These are phyloP conservation scores for Spilogale gracilis DNA, from an alignment of 2,113 vertebrate species.

Conservation along the genomic window DNA sequence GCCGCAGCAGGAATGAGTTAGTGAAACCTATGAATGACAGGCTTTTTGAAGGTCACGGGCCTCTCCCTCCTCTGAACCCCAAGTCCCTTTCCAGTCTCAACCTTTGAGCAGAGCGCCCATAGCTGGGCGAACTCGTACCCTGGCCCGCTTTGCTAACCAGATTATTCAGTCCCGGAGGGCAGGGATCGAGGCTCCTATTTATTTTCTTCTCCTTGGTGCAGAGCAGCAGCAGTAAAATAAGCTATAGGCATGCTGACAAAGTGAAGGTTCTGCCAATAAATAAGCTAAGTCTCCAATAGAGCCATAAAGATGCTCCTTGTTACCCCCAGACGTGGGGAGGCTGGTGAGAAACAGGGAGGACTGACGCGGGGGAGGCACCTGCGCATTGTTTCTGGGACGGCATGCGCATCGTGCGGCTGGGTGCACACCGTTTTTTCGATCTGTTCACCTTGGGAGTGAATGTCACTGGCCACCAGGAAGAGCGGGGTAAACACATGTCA, in stretches of 20 bases:
- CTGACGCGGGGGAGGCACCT: neutral
- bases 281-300: neutral
- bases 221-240: neutral
- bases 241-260: neutral
- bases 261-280: neutral
- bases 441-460: neutral
- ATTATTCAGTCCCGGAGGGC: too few species aligned
- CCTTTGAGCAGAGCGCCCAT: neutral
- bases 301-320: neutral
- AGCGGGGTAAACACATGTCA: accelerated
- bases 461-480: neutral
- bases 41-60: neutral
- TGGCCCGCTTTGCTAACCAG: neutral
- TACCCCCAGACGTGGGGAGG: too few species aligned
- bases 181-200: neutral
- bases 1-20: neutral
- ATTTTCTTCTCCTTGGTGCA: neutral
- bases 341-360: neutral
- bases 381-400: neutral
- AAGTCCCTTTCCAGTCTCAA: neutral
- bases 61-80: neutral
- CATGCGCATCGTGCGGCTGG: accelerated
- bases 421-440: too few species aligned
- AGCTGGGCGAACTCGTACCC: accelerated
- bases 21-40: neutral